Conservation (phyloP, 2,797 vertebrate species). For the Mus minutoides region DNA sequence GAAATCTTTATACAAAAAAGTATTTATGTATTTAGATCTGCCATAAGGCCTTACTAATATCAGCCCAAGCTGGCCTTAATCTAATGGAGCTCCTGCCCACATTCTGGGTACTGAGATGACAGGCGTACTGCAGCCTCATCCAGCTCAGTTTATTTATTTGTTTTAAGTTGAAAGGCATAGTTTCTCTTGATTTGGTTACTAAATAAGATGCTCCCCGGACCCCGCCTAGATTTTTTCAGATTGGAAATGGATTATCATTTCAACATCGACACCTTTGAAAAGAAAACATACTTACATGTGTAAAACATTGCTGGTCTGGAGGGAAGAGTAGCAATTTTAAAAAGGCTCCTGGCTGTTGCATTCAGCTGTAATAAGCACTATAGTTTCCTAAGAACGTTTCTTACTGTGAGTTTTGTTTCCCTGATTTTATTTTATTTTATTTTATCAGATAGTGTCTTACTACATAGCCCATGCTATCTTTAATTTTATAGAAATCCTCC, state of each 20-base stretch:
- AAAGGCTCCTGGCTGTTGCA: not conserved
- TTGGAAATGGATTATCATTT: conserved; percentile 67
- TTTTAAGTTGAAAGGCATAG: conserved; percentile 20
- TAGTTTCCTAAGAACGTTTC: conserved; percentile 12
- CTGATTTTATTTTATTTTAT: not conserved
- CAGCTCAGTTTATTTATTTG: conserved; percentile 46
- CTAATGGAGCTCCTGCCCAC: not conserved
- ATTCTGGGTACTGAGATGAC: not conserved
- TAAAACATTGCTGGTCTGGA: not conserved
- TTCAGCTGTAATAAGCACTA: not conserved
- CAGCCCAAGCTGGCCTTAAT: not conserved
- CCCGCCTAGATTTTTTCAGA: conserved; percentile 50
- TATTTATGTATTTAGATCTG: not conserved
- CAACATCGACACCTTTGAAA: conserved; percentile 15
- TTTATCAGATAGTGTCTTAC: not conserved
- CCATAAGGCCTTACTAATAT: not conserved
- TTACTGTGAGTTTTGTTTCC: not conserved
- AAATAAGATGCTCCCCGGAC: not conserved
- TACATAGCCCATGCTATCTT: not conserved
- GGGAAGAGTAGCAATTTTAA: not conserved
- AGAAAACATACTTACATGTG: not conserved
- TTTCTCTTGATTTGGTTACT: conserved; percentile 51
- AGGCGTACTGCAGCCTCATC: not conserved
- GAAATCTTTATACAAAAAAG: not conserved
- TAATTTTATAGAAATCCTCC: not conserved